Evolutionary conservation across 2,113 vertebrate species (phyloP).

Genomic region (Podocnemis expansa): DNA sequence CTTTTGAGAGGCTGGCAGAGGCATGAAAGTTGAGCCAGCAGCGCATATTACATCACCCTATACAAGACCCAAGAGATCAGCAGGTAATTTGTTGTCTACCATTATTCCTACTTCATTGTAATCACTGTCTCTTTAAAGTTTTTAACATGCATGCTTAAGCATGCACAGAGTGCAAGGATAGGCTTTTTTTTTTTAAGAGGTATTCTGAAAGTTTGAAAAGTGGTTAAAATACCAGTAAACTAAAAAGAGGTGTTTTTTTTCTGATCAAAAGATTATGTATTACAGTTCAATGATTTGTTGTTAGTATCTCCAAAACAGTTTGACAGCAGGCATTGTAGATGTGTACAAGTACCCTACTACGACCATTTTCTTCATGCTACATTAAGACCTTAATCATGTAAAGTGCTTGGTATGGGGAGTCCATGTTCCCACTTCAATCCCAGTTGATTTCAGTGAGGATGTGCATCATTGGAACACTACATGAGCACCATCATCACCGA

Average conservation of each 20-base stretch:
- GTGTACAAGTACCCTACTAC: background rate
- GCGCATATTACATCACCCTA: background rate
- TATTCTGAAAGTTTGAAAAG: background rate
- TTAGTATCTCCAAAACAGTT: background rate
- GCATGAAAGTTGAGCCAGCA: background rate
- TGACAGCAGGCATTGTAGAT: background rate
- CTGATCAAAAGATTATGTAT: background rate
- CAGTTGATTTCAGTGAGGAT: background rate
- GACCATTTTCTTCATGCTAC: background rate
- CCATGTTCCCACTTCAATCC: background rate
- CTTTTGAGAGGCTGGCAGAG: conserved; percentile 12
- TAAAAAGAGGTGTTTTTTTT: background rate
- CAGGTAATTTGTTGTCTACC: background rate
- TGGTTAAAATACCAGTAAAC: conserved; percentile 8
- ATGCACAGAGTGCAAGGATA: background rate
- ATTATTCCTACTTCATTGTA: conserved; percentile 13
- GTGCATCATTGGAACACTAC: background rate
- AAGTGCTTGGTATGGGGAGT: rapidly evolving
- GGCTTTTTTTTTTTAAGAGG: background rate
- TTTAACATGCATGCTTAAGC: conserved; percentile 15
- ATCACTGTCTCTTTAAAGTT: background rate
- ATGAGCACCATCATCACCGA: background rate
- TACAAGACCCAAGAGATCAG: background rate
- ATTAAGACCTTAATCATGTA: background rate
- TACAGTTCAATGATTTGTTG: background rate